Evolutionary conservation across 2,113 vertebrate species (phyloP), one percentile per base, ranked within the genome.

Genomic region (Panthera uncia): DNA sequence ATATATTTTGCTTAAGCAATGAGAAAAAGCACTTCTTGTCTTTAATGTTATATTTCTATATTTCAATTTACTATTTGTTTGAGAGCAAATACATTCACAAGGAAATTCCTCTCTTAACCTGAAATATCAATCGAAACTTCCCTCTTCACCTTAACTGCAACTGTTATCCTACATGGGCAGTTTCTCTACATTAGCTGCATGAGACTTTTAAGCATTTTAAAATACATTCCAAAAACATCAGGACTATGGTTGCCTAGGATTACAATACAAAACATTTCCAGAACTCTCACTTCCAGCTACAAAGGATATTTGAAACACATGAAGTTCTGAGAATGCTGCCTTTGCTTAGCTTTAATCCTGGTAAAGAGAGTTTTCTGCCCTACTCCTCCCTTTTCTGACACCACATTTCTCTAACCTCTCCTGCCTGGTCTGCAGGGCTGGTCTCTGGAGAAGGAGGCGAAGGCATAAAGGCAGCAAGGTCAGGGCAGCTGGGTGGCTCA

Each of bases 191-290:
- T 93, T 95, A 94, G 96, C 93, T 94, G 55, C 36, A 76, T 50
- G 23, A 41, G 50, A 87, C 92, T 87, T 76, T 95, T 83, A 92
- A 50, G n/a, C 41, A 74, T 91, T 96, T 92, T 90, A 36, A 97
- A 97, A 94, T 90, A 87, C 36, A 83, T 65, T 96, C 93, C 33
- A 90, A 65, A 83, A 97, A 95, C 94, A 94, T 36, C 73, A 78
- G 91, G 94, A 98, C 84, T 96, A 74, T 33, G 78, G 69, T 76
- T 97, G 96, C 74, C 92, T 88, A 79, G 55, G 71, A 80, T 95
- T 96, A 87, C 14, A 89, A 91, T 71, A 85, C 27, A 79, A 95
- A 95, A 92, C 69, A 95, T 78, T 92, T 71, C 66, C 79, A 96
- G 82, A 94, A 84, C 79, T 86, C 85, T 95, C 38, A 78, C 23